Evolutionary conservation across 2,797 vertebrate species (phyloP).

Genomic region (Lemur catta): DNA sequence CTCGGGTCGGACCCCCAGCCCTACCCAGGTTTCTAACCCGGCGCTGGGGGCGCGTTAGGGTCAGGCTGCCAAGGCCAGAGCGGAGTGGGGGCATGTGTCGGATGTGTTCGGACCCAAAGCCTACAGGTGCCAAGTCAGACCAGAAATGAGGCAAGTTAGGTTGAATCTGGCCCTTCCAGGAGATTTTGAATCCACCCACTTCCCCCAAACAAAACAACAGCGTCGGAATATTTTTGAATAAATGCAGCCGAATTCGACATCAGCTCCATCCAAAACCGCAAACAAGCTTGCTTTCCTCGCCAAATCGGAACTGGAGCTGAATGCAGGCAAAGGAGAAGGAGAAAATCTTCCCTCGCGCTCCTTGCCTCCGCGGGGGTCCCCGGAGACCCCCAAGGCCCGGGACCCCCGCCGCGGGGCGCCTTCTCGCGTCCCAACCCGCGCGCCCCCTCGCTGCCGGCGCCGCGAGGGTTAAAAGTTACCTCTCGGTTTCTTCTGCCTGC

Average conservation of each 20-base stretch:
- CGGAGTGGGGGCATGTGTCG: no score
- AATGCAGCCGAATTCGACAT: neutral
- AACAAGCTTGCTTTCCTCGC: constrained; percentile 23
- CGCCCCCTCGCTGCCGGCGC: constrained; percentile 73
- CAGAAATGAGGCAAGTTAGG: neutral
- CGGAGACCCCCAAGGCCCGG: neutral
- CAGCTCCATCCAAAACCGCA: constrained; percentile 2
- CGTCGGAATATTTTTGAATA: constrained; percentile 28
- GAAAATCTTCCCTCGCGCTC: neutral
- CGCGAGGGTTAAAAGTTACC: constrained; percentile 88
- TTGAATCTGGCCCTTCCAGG: neutral
- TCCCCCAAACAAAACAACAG: constrained; percentile 57
- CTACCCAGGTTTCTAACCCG: neutral
- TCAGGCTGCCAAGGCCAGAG: neutral
- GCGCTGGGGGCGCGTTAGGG: neutral
- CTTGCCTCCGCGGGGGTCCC: neutral
- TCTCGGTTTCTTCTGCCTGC: constrained; percentile 84
- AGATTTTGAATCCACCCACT: neutral
- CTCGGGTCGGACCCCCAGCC: neutral
- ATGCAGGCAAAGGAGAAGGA: neutral
- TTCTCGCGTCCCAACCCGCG: neutral
- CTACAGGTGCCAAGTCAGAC: constrained; percentile 47
- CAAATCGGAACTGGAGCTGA: constrained; percentile 40
- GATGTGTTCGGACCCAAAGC: neutral
- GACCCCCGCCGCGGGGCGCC: neutral